Conservation (phyloP, 2,797 vertebrate genomes). For the Lagodon rhomboides region DNA sequence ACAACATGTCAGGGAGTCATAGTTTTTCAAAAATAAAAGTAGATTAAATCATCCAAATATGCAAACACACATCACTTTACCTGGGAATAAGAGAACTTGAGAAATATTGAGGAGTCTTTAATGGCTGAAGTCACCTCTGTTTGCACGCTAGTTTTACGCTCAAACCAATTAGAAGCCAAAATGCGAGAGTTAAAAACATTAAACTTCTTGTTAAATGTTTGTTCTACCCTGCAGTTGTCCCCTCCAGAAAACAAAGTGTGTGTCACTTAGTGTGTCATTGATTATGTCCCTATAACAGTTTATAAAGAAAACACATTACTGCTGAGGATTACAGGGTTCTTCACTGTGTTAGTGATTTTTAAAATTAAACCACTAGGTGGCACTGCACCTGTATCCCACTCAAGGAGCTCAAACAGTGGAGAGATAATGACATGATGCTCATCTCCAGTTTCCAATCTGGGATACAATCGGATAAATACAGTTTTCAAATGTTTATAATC, state of each 20-base stretch:
- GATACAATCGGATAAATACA: background rate
- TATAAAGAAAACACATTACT: background rate
- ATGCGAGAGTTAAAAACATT: background rate
- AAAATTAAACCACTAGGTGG: conserved; percentile 70
- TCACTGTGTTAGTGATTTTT: background rate
- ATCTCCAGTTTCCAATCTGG: background rate
- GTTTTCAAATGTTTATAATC: background rate
- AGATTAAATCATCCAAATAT: background rate
- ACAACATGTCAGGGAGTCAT: background rate
- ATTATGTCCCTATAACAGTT: background rate
- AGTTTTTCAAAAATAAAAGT: background rate
- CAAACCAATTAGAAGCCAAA: background rate
- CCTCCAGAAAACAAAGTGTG: background rate
- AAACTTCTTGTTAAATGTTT: background rate
- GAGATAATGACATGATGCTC: background rate
- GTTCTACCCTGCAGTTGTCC: background rate
- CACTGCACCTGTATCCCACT: background rate
- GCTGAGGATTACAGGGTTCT: background rate
- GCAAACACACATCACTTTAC: background rate
- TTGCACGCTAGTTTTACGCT: background rate
- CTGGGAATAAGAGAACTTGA: background rate
- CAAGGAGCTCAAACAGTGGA: no score
- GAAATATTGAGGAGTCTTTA: background rate
- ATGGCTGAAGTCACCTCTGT: background rate
- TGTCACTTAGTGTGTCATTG: background rate